Evolutionary conservation across 2,797 vertebrate species (phyloP).

Genomic region (Stomatorhinus walkeri): DNA sequence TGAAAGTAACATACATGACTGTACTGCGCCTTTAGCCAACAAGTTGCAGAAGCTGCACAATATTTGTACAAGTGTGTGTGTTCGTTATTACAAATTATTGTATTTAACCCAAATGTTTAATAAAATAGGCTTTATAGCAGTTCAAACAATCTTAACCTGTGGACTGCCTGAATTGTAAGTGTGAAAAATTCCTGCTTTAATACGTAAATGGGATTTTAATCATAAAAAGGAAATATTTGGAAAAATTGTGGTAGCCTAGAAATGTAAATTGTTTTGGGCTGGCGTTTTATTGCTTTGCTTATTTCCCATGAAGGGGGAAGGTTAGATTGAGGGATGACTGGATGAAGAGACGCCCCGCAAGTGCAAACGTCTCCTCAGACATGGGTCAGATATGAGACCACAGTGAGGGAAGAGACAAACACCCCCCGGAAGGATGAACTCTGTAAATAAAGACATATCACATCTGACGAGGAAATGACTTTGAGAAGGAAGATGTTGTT

Average conservation of each 20-base stretch:
- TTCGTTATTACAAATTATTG: neutral
- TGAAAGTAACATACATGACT: neutral
- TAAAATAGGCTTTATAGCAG: neutral
- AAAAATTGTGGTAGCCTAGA: neutral
- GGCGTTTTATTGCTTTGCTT: neutral
- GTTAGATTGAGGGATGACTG: neutral
- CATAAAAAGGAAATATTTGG: neutral
- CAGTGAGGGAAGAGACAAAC: neutral
- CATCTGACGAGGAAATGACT: neutral
- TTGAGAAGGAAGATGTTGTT: slow-evolving; percentile 3
- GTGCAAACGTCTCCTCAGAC: neutral
- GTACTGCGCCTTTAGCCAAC: neutral
- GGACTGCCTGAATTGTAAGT: neutral
- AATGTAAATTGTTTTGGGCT: neutral
- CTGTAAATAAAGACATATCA: neutral
- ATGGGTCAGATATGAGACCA: neutral
- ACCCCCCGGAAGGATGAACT: neutral
- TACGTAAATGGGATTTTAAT: neutral
- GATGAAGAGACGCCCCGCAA: neutral
- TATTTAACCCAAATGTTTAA: neutral
- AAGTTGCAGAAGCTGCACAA: neutral
- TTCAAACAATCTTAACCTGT: neutral
- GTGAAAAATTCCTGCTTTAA: neutral
- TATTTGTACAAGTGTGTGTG: neutral
- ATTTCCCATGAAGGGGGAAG: neutral